Evolutionary conservation across 2,888 invertebrate species (phyloP).

Genomic region (Tiliacea aurago): DNA sequence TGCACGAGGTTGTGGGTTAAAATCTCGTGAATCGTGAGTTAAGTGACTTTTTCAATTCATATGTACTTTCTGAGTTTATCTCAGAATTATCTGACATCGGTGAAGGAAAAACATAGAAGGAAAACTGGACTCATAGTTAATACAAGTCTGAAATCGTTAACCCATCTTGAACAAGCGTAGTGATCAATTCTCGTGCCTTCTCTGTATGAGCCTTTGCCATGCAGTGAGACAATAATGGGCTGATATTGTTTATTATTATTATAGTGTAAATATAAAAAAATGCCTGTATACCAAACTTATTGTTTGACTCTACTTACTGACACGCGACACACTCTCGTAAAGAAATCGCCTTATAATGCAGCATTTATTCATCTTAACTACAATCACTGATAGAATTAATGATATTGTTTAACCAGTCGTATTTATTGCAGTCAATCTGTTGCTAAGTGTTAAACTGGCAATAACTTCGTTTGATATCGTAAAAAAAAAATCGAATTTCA

Average conservation of each 20-base stretch:
- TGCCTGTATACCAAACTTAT: neutral
- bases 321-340: slow-evolving; percentile 14
- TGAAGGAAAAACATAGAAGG: neutral
- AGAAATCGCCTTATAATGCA: slow-evolving; percentile 24
- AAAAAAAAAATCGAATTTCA: neutral
- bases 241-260: neutral
- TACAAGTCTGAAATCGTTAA: neutral
- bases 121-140: neutral
- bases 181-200: neutral
- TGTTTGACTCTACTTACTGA: neutral
- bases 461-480: neutral
- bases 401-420: slow-evolving; percentile 30
- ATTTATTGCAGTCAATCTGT: slow-evolving; percentile 15
- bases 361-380: slow-evolving; percentile 36
- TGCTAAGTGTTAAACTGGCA: slow-evolving; percentile 32
- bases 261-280: neutral
- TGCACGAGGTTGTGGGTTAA: no score
- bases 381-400: slow-evolving; percentile 38
- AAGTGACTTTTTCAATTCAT: no score
- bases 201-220: neutral
- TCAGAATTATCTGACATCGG: neutral
- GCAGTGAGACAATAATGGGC: neutral
- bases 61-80: neutral
- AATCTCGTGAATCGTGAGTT: no score
- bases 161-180: neutral